phyloP scores from a whole-genome alignment of 2,888 invertebrate genomes.

The Dysmachus trigonus region DNA sequence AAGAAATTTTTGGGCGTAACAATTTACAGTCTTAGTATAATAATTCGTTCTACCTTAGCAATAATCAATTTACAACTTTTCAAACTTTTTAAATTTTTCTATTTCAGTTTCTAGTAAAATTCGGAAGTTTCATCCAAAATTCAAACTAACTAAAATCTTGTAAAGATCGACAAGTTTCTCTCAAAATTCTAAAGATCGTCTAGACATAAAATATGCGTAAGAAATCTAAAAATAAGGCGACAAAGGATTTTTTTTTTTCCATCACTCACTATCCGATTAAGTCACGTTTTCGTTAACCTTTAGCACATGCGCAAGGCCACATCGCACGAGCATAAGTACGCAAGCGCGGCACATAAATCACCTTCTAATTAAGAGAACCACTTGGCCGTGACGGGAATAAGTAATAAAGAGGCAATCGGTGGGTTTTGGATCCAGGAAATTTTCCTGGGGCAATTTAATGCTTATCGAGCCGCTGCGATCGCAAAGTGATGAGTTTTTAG shows the following conservation, averaged over 20 bases:
- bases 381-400: constrained; percentile 7
- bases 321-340: background rate
- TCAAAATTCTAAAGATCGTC: background rate
- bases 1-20: no score
- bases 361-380: constrained; percentile 26
- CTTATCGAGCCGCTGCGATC: background rate
- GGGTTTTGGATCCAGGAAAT: constrained; percentile 8
- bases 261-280: background rate
- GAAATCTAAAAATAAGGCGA: background rate
- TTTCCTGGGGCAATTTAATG: background rate
- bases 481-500: background rate
- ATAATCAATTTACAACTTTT: no score
- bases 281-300: background rate
- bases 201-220: background rate
- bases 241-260: background rate
- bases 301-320: background rate
- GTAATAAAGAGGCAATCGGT: constrained; percentile 7
- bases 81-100: no score
- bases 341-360: background rate
- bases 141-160: background rate
- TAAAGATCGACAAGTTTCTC: background rate
- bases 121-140: background rate
- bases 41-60: no score
- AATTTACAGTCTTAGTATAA: no score
- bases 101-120: no score